Evolutionary conservation across 1,140 invertebrate genomes (phyloP).

Genomic region (Drosophila asahinai): DNA sequence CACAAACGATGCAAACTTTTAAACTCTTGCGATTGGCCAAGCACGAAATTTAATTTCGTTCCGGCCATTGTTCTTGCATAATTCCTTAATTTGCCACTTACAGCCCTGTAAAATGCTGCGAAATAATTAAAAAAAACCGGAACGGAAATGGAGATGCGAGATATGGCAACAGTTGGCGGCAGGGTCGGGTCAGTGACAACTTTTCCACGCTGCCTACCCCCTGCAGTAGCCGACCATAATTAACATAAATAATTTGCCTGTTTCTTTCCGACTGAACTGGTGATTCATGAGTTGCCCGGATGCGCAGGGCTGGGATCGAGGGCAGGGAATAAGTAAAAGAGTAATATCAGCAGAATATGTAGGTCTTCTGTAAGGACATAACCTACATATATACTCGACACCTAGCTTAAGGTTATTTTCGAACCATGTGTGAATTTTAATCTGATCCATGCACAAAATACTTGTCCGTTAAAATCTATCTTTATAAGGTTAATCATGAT

Average conservation of each 20-base stretch:
- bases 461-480: too few species aligned
- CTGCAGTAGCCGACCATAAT: neutral
- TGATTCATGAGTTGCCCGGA: slow-evolving; percentile 4
- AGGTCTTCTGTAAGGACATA: too few species aligned
- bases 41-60: slow-evolving; percentile 57
- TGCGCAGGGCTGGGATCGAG: neutral
- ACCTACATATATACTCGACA: too few species aligned
- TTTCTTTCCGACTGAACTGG: slow-evolving; percentile 10
- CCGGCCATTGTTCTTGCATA: slow-evolving; percentile 15
- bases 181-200: slow-evolving; percentile 15
- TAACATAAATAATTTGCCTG: slow-evolving; percentile 22
- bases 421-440: neutral
- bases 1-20: slow-evolving; percentile 50
- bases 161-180: slow-evolving; percentile 11
- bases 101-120: slow-evolving; percentile 18
- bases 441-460: too few species aligned
- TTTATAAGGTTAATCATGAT: too few species aligned
- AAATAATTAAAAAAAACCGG: slow-evolving; percentile 15
- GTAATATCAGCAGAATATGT: too few species aligned
- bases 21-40: slow-evolving; percentile 46
- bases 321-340: too few species aligned
- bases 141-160: slow-evolving; percentile 12
- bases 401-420: too few species aligned
- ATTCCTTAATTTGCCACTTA: slow-evolving; percentile 25
- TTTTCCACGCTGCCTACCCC: neutral